Base-by-base conservation (phyloP, 2,797 vertebrate genomes). In the Harpagifer antarcticus region DNA sequence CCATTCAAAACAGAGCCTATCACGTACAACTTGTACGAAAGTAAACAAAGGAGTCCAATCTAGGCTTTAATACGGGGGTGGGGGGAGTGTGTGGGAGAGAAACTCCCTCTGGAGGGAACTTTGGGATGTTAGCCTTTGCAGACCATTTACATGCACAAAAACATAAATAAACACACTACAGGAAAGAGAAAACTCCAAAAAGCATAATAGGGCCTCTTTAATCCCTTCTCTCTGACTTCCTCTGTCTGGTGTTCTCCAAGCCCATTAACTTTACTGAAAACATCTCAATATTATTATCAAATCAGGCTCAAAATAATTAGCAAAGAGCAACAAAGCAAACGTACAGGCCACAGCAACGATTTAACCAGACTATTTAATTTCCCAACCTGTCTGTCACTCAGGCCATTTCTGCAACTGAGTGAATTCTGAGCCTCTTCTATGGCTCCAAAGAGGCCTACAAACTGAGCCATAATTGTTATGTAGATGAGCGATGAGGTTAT, bases 401-500 rank as follows among this genome's bases (percentile, higher is more conserved):
- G 75, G 83, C 75, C 69, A 68, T 86, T 89, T 88, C 71, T 87
- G 81, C 83, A 88, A 80, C 61, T 3, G 73, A 83, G 77, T 74
- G 83, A 78, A 75, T 83, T 91, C 72, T 86, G 86, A 77, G 78
- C 76, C 86, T 88, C 78, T 81, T 87, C 74, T 72, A 77, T 27
- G 82, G 87, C 82, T 91, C 89, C 79, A 79, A 74, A 76, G 84
- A 85, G 83, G 53, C 81, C 87, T 79, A 84, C 91, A 86, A 91
- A 91, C 78, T n/a, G 33, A 72, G 79, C 82, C 86, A 85, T 91
- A 88, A 92, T 91, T 89, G 88, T 91, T 91, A 87, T 88, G 81
- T 85, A 86, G 85, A 85, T 84, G 71, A 89, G 88, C 74, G 78
- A 91, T 89, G 84, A 90, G 88, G 90, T 87, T 90, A 90, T 94